These are phyloP conservation scores for Lepus europaeus DNA, from an alignment of 2,113 vertebrate genomes.

Conservation along the genomic window DNA sequence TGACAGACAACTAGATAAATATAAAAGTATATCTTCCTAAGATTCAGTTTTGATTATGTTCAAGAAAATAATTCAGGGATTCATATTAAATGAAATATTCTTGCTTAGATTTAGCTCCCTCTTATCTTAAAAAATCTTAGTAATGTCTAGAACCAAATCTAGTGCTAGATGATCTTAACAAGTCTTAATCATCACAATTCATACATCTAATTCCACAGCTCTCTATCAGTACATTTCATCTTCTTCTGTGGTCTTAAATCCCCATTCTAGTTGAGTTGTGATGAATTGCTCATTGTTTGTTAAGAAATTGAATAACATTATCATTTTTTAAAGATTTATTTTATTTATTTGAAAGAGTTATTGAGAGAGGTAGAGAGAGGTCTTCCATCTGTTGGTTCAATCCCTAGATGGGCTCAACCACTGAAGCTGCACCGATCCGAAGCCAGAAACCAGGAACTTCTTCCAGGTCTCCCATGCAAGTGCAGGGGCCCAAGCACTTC, in stretches of 20 bases:
- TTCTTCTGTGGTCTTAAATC: neutral
- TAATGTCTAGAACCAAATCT: neutral
- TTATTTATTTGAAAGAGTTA: no score
- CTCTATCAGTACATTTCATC: neutral
- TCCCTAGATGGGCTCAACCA: no score
- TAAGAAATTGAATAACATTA: neutral
- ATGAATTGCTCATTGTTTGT: neutral
- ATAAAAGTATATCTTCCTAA: neutral
- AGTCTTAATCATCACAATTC: neutral
- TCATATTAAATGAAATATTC: neutral
- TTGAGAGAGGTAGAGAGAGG: no score
- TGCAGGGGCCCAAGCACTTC: no score
- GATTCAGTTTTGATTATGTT: slow-evolving; percentile 10
- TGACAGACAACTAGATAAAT: neutral
- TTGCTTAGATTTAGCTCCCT: neutral
- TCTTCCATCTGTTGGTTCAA: no score
- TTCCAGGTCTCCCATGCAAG: no score
- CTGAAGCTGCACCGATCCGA: no score
- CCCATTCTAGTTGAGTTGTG: neutral
- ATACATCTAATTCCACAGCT: neutral
- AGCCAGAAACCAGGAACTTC: no score
- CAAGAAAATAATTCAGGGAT: neutral
- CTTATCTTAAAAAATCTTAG: neutral
- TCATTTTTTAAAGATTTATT: neutral
- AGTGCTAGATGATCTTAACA: neutral